phyloP scores from a whole-genome alignment of 1,140 invertebrate genomes.

The Sinella curviseta region DNA sequence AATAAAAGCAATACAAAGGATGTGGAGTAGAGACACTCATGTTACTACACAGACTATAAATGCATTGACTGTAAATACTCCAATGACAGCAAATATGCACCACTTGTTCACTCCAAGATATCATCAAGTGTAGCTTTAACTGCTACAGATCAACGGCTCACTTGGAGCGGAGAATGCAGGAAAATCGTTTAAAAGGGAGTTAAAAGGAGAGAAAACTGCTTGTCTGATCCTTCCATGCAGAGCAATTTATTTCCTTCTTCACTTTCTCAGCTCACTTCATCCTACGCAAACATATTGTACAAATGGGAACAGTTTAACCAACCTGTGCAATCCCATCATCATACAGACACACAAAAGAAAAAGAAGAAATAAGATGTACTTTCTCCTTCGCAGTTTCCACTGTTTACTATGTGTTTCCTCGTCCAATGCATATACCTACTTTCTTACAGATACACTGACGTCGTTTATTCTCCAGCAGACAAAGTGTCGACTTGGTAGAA shows the following conservation, averaged over 20 bases:
- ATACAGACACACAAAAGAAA: background rate
- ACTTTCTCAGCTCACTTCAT: conserved; percentile 9
- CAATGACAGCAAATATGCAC: conserved; percentile 14
- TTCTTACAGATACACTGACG: no score
- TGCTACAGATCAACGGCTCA: no score
- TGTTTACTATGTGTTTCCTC: no score
- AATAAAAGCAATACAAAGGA: background rate
- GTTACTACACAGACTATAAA: no score
- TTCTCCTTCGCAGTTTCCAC: no score
- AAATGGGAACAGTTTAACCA: conserved; percentile 35
- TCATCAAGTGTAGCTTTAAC: no score
- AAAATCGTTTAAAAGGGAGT: conserved; percentile 32
- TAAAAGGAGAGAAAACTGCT: conserved; percentile 22
- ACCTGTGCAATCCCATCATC: conserved; percentile 12
- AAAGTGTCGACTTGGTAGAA: background rate
- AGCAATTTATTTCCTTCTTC: conserved; percentile 37
- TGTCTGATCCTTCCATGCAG: conserved; percentile 30
- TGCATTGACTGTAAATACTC: background rate
- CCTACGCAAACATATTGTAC: conserved; percentile 31
- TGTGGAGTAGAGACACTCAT: no score
- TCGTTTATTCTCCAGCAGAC: background rate
- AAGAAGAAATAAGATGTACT: no score
- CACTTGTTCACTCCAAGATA: conserved; percentile 11
- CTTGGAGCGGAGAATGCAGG: conserved; percentile 8
- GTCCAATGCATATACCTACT: no score